Conservation (phyloP, 2,797 vertebrate species). For the Spizella passerina region DNA sequence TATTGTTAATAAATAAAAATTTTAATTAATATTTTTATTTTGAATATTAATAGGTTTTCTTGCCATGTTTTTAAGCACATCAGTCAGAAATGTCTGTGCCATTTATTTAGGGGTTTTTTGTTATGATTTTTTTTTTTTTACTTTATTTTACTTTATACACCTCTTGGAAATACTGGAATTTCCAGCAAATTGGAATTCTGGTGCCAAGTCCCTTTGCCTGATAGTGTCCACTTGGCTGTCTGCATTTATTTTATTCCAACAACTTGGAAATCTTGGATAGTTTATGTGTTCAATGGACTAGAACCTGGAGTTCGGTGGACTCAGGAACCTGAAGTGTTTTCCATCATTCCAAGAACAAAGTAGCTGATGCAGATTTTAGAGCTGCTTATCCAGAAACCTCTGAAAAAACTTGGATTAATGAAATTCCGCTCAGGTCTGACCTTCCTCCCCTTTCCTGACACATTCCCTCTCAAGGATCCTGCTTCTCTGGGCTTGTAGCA, state of each 20-base stretch:
- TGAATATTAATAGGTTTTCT: neutral
- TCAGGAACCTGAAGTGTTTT: neutral
- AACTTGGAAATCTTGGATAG: neutral
- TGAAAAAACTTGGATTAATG: neutral
- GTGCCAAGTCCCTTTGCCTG: neutral
- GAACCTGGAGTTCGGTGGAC: neutral
- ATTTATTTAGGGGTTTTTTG: neutral
- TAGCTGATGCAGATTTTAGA: neutral
- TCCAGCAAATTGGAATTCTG: neutral
- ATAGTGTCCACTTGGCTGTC: neutral
- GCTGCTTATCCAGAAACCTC: neutral
- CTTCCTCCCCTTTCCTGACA: neutral
- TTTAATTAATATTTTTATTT: neutral
- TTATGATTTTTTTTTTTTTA: neutral
- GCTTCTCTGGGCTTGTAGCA: neutral
- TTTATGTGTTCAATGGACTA: neutral
- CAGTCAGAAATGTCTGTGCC: neutral
- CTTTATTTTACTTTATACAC: neutral
- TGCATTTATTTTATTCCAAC: neutral
- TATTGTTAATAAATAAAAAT: neutral
- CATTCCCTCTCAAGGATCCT: neutral
- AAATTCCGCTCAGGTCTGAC: neutral
- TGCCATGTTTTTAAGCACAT: neutral
- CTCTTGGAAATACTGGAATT: neutral
- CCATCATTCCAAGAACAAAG: neutral